Conservation (phyloP, 2,797 vertebrate genomes). For the Enoplosus armatus region DNA sequence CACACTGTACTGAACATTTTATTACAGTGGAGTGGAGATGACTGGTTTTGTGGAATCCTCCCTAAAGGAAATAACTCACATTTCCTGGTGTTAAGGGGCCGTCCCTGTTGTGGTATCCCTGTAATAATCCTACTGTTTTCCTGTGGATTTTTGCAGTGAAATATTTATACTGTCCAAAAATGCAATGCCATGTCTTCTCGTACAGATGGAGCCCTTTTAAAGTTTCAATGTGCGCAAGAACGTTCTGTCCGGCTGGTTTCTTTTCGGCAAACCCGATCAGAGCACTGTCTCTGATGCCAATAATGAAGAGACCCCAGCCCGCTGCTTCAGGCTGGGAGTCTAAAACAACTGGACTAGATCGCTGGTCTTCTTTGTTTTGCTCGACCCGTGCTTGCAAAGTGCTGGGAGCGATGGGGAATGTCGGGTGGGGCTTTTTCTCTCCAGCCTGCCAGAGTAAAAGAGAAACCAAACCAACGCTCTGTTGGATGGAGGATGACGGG, state of each 20-base stretch:
- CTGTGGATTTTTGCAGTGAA: neutral
- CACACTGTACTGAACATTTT: neutral
- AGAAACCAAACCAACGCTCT: slow-evolving; percentile 42
- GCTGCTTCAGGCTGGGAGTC: neutral
- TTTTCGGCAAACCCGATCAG: neutral
- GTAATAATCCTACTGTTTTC: neutral
- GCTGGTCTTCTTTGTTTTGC: slow-evolving; percentile 24
- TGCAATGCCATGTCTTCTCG: neutral
- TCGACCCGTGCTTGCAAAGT: slow-evolving; percentile 28
- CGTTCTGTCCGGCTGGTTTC: neutral
- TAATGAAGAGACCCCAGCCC: neutral
- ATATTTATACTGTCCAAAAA: neutral
- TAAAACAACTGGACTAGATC: slow-evolving; percentile 19
- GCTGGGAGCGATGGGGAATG: slow-evolving; percentile 41
- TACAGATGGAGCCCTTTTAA: neutral
- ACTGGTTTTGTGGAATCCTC: neutral
- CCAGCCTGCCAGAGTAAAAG: slow-evolving; percentile 14
- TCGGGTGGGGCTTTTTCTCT: slow-evolving; percentile 70
- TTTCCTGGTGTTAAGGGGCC: neutral
- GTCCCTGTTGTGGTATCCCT: neutral
- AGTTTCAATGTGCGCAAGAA: slow-evolving; percentile 7
- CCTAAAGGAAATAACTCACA: neutral
- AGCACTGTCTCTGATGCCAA: neutral
- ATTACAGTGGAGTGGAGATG: neutral
- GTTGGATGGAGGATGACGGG: neutral